Evolutionary conservation across 2,797 vertebrate genomes (phyloP), one percentile per base, ranked within the genome.

Genomic region (Typhlichthys subterraneus): DNA sequence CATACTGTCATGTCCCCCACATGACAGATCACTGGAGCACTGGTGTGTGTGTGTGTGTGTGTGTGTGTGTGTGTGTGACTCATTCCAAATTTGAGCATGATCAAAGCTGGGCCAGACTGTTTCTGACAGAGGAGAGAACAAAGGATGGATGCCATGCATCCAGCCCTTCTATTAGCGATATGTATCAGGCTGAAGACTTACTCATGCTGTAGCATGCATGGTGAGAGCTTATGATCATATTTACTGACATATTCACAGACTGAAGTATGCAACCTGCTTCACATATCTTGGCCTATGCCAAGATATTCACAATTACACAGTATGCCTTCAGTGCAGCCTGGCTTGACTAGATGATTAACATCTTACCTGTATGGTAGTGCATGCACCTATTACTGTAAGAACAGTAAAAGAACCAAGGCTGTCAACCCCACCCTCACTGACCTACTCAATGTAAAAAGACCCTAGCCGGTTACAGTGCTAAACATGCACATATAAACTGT

Each of bases 51-150:
- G 14, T 63, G 17, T 47, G 66, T 13, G 19, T 72, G 17, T 29
- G 63, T 52, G 57, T 15, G 0, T 50, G 58, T 68, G 74, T 61
- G 59, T 23, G 57, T 81, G 74, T 79, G 84, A 86, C 63, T 87
- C 84, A 85, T 55, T 67, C 63, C 65, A 76, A 77, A 83, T 65
- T 73, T 53, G 29, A 70, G 70, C 48, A 59, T 85, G 85, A 89
- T 88, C 82, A 89, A 89, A 88, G 85, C 64, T 12, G 51, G 61
- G 63, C 59, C 69, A 49, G 61, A 85, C 15, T 13, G 67, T 78
- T 76, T 77, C 49, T 57, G 80, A 83, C 73, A 82, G 75, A 74
- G 15, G 33, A 31, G 46, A 31, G 42, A 14, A 38, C 14, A 62
- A n/a, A 64, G 53, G 75, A 73, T 80, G 80, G 80, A 80, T 54